Base-by-base conservation (phyloP, 2,113 vertebrate genomes). In the Aspiorhynchus laticeps region DNA sequence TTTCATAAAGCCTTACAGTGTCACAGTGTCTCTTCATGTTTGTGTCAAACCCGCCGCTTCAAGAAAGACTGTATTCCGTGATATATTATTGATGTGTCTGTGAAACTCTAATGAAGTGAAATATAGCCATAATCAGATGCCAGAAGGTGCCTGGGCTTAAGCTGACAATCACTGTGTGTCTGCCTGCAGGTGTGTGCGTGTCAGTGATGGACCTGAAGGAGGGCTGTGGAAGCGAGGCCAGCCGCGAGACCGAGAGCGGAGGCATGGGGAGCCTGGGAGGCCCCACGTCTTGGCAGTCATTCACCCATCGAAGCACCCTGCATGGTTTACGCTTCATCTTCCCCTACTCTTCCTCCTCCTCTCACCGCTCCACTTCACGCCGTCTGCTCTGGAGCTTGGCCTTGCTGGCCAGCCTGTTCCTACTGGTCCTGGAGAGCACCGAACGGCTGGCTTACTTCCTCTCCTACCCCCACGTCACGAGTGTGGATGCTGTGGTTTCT, bases 391-490 rank as follows among this genome's bases (percentile, higher is more conserved):
- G 98, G 98, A 97, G 96, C 0, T 86, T 94, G 84, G 97, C 97
- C 59, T 96, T 99, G 71, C 93, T 98, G 93, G 95, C 96, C 85
- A 99, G 97, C 0, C 46, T 98, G 89, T 97, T 96, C 88, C 95
- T 99, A 61, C 93, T 99, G 88, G 95, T 96, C 85, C 91, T 99
- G 86, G 98, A 99, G 94, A 97, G 97, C 53, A 95, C 97, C 0
- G 98, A 99, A 90, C 93, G 97, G 5, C 95, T 99, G 90, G 96
- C 97, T 80, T 98, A 97, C 92, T 99, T 99, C 92, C 95, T 99
- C 79, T 98, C 98, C 74, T 99, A 98, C 91, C 98, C 98, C 77
- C 98, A 99, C 0, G 97, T 99, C 89, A 98, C 97, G 90, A 98
- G 98, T 88, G 93, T 99, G 93, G 98, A 98, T 0, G 98, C 98